phyloP scores from a whole-genome alignment of 2,797 vertebrate species.

The Bryconaethiops microstoma region DNA sequence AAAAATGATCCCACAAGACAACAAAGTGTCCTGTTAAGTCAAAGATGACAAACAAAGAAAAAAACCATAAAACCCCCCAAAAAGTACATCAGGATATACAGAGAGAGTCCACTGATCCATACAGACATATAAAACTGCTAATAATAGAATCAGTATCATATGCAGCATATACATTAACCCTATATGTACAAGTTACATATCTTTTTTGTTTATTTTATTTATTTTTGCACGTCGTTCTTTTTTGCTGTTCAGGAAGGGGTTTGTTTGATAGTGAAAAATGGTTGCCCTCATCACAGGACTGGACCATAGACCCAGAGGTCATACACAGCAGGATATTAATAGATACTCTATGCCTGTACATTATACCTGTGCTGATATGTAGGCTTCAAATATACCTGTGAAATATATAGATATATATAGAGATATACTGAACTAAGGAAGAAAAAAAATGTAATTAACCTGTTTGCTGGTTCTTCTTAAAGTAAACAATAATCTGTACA shows the following conservation, averaged over 20 bases:
- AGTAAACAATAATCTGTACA: slow-evolving; percentile 23
- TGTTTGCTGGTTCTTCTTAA: slow-evolving; percentile 43
- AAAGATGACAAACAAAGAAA: background rate
- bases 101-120: slow-evolving; percentile 4
- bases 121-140: slow-evolving; percentile 73
- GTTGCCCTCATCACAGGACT: slow-evolving; percentile 32
- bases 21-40: background rate
- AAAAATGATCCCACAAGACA: background rate
- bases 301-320: slow-evolving; percentile 46
- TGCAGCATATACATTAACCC: slow-evolving; percentile 66
- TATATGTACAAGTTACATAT: slow-evolving; percentile 70
- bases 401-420: slow-evolving; percentile 3
- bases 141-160: slow-evolving; percentile 47
- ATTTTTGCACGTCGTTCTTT: slow-evolving; percentile 67
- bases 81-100: slow-evolving; percentile 43
- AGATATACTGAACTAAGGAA: background rate
- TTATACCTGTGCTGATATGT: slow-evolving; percentile 46
- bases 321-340: slow-evolving; percentile 38
- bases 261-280: slow-evolving; percentile 61
- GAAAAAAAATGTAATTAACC: slow-evolving; percentile 13
- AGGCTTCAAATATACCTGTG: slow-evolving; percentile 19
- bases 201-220: slow-evolving; percentile 55
- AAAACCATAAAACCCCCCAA: slow-evolving; percentile 37
- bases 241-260: slow-evolving; percentile 72
- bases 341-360: slow-evolving; percentile 5